Conservation (phyloP, 2,797 vertebrate genomes). For the Neopelma chrysocephalum region DNA sequence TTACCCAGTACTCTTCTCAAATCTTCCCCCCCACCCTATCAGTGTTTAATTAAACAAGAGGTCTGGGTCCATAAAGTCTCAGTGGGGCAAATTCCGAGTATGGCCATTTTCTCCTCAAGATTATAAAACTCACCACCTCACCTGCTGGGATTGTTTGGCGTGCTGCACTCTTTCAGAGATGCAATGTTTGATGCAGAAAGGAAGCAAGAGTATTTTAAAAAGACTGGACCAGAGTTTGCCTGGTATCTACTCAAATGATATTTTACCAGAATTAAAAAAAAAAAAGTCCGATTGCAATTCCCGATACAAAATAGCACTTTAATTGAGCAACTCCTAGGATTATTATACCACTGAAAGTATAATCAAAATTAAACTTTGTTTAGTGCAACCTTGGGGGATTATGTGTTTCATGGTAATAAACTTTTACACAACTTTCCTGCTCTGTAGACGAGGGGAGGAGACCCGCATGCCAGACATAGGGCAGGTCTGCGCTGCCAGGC, state of each 20-base stretch:
- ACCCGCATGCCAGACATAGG: rapidly evolving
- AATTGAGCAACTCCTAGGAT: not conserved
- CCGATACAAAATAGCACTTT: not conserved
- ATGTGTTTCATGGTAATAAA: not conserved
- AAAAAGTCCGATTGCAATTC: not conserved
- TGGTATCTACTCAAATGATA: not conserved
- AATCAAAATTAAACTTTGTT: not conserved
- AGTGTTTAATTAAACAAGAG: not conserved
- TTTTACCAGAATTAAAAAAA: not conserved
- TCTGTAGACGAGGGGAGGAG: not conserved
- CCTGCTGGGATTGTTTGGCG: not conserved
- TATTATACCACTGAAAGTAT: not conserved
- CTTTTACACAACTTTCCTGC: not conserved
- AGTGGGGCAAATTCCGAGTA: not conserved
- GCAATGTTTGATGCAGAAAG: not conserved
- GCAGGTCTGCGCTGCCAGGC: not conserved
- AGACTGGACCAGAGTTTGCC: not conserved
- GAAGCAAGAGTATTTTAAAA: not conserved
- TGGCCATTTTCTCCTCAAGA: not conserved
- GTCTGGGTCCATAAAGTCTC: not conserved
- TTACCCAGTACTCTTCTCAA: not conserved
- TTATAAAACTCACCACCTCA: not conserved
- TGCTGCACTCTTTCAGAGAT: not conserved
- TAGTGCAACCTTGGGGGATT: not conserved
- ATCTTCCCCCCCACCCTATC: not conserved